Evolutionary conservation across 2,797 vertebrate species (phyloP).

Genomic region (Mormyrus hasselquistii): DNA sequence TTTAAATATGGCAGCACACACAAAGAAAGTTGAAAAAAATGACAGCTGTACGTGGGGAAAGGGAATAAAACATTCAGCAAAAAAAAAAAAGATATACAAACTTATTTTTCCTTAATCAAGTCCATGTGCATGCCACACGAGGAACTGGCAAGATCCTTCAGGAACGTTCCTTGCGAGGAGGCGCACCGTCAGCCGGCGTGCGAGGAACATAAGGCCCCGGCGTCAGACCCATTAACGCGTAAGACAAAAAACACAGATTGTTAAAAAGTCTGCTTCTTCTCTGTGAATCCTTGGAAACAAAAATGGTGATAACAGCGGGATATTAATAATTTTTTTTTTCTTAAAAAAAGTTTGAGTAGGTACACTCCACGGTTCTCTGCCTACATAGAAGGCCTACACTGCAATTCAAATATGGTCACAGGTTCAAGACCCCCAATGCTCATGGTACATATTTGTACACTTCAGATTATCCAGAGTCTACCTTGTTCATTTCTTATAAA

Average conservation of each 20-base stretch:
- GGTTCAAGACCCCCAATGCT: conserved; percentile 66
- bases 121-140: conserved; percentile 67
- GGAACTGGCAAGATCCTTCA: conserved; percentile 66
- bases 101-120: conserved; percentile 52
- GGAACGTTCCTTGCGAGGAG: conserved; percentile 38
- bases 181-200: conserved; percentile 44
- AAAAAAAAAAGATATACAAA: conserved; percentile 33
- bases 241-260: conserved; percentile 56
- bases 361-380: conserved; percentile 38
- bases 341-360: conserved; percentile 32
- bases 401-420: conserved; percentile 55
- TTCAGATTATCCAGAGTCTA: conserved; percentile 82
- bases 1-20: conserved; percentile 57
- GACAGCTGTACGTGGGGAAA: conserved; percentile 17
- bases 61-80: conserved; percentile 37
- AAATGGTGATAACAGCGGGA: neutral
- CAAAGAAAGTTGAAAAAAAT: conserved; percentile 44
- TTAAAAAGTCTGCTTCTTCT: conserved; percentile 40
- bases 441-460: conserved; percentile 60
- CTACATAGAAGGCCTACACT: conserved; percentile 33
- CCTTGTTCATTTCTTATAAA: conserved; percentile 81
- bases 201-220: conserved; percentile 50
- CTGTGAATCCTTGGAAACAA: conserved; percentile 3
- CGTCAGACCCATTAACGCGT: conserved; percentile 55
- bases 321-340: neutral